Base-by-base conservation (phyloP, 2,888 invertebrate species). In the Tanytarsus gracilentus region DNA sequence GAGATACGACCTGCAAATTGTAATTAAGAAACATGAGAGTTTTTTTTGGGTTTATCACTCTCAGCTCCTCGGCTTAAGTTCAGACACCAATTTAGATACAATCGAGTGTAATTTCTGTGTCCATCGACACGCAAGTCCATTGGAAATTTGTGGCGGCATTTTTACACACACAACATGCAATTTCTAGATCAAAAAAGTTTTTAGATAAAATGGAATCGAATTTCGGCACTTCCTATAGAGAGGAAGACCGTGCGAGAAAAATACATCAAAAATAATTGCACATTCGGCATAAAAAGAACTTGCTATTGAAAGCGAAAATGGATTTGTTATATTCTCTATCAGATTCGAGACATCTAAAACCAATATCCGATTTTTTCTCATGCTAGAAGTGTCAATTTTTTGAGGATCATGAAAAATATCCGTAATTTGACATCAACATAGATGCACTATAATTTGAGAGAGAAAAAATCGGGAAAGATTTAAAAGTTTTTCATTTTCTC, bases 281-380 rank as follows among this genome's bases (percentile, higher is more conserved):
- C n/a, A n/a, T n/a, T n/a, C n/a, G n/a, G n/a, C n/a, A n/a, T n/a
- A n/a, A n/a, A n/a, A n/a, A n/a, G n/a, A n/a, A n/a, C n/a, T n/a
- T n/a, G n/a, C n/a, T n/a, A n/a, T n/a, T 36, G 39, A 55, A 26
- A 55, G 21, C 40, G 44, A 58, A 58, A 58, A 58, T 58, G 21
- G 29, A 58, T 58, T 58, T 58, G 58, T 58, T 58, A 48, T 27
- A 27, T 58, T 40, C 21, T 40, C 29, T 18, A 58, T 58, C 40
- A 39, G 55, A 4, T 9, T 4, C 14, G 49, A 18, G 58, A 58
- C 48, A 48, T 48, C 40, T 25, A 48, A 48, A 48, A 58, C 30
- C 58, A 58, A 58, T 53, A 53, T 39, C 36, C 36, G 44, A 44
- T 18, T 23, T 48, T 8, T 33, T 3, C 11, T n/a, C 36, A 36